Conservation (phyloP, 2,113 vertebrate genomes). For the Coregonus clupeaformis region DNA sequence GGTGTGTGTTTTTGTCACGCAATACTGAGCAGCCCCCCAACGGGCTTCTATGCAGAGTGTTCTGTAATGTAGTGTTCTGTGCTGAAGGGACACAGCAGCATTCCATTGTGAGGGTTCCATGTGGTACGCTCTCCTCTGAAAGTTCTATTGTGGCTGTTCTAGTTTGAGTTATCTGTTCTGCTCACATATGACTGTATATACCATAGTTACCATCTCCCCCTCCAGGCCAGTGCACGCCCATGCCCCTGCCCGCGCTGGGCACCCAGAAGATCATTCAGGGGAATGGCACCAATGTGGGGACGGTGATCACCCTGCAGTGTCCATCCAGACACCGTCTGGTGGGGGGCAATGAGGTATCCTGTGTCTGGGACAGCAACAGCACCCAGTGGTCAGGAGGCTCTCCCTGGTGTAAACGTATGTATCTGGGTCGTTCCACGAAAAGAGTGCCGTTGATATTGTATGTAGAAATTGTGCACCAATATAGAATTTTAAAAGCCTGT, state of each 20-base stretch:
- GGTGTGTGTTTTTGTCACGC: conserved; percentile 25
- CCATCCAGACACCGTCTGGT: conserved; percentile 76
- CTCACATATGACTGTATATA: too few relatives aligned
- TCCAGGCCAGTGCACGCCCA: conserved; percentile 73
- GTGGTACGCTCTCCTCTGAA: too few relatives aligned
- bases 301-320: conserved; percentile 81
- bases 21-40: conserved; percentile 13
- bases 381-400: conserved; percentile 78
- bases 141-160: too few relatives aligned
- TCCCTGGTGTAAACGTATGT: conserved; percentile 84
- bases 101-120: too few relatives aligned
- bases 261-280: conserved; percentile 77
- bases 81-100: too few relatives aligned
- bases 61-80: conserved; percentile 28
- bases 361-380: conserved; percentile 73
- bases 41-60: conserved; percentile 33
- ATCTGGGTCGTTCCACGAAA: not conserved
- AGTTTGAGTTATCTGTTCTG: too few relatives aligned
- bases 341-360: conserved; percentile 75
- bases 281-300: conserved; percentile 81
- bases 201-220: not conserved
- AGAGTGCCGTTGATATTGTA: too few relatives aligned
- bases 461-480: too few relatives aligned
- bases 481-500: too few relatives aligned
- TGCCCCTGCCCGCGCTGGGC: conserved; percentile 73